Evolutionary conservation across 2,113 vertebrate species (phyloP).

Genomic region (Callipepla californica): DNA sequence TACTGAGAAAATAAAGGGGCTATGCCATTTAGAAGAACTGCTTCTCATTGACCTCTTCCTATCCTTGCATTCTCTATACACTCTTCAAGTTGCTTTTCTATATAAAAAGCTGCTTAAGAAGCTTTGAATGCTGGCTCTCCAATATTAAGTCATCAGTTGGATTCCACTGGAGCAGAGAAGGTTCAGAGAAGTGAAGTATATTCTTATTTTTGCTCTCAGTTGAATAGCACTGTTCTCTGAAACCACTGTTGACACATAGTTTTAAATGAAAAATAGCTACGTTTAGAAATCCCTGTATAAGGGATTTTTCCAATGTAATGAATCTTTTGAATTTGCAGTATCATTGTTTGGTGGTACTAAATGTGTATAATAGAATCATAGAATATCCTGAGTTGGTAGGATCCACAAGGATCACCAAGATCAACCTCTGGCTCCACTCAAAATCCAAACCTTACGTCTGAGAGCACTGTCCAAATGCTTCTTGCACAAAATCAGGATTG

Average conservation of each 20-base stretch:
- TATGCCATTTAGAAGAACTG: background rate
- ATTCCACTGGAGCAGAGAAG: background rate
- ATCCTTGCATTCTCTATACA: slow-evolving; percentile 9
- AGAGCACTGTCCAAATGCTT: background rate
- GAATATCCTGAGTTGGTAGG: background rate
- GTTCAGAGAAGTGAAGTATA: background rate
- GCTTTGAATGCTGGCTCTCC: slow-evolving; percentile 6
- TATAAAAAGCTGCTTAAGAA: background rate
- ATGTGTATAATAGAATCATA: background rate
- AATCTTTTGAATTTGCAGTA: background rate
- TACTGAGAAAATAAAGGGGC: background rate
- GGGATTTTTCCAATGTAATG: background rate
- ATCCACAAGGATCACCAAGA: background rate
- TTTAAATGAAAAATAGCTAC: background rate
- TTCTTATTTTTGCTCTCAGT: background rate
- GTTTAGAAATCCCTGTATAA: background rate
- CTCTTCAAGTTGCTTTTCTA: slow-evolving; percentile 16
- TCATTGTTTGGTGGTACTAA: background rate
- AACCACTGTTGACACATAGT: background rate
- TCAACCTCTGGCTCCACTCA: background rate
- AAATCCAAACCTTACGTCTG: background rate
- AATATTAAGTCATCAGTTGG: background rate
- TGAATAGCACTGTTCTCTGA: background rate
- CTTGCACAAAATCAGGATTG: background rate
- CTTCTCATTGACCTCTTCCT: slow-evolving; percentile 47